These are phyloP conservation scores for Istiophorus platypterus DNA, from an alignment of 2,113 vertebrate species.

Conservation along the genomic window DNA sequence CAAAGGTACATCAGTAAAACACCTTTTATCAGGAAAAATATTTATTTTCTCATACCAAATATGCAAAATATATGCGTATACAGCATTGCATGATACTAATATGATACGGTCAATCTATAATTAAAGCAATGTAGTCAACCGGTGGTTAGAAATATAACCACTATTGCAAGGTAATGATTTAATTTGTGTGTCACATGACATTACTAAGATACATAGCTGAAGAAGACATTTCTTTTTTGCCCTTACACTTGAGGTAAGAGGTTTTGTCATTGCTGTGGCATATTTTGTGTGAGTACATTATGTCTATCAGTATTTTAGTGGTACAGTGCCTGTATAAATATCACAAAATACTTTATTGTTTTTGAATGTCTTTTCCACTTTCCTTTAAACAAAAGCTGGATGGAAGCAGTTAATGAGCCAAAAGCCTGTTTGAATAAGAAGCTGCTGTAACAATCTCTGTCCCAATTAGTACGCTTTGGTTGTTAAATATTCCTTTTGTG, in stretches of 20 bases:
- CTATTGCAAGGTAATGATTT: background rate
- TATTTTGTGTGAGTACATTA: background rate
- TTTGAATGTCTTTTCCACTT: conserved; percentile 75
- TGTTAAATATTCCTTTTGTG: conserved; percentile 83
- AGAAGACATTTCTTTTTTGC: background rate
- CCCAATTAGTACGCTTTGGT: conserved; percentile 79
- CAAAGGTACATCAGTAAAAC: background rate
- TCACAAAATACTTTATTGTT: conserved; percentile 69
- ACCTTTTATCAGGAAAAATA: background rate
- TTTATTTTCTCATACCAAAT: no score
- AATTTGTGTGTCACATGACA: conserved; percentile 10
- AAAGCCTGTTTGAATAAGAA: conserved; percentile 83
- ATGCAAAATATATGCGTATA: no score
- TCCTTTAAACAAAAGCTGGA: conserved; percentile 73
- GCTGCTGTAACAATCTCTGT: conserved; percentile 79
- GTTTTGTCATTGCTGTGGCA: conserved; percentile 1
- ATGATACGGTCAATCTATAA: background rate
- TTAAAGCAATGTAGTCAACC: background rate
- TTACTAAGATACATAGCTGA: background rate
- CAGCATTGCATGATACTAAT: background rate
- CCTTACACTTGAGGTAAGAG: conserved; percentile 1
- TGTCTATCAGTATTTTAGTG: conserved; percentile 41
- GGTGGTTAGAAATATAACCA: conserved; percentile 8
- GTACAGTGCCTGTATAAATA: conserved; percentile 42
- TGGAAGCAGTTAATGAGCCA: conserved; percentile 81